Conservation (phyloP, 2,888 invertebrate genomes). For the Marronus borbonicus region DNA sequence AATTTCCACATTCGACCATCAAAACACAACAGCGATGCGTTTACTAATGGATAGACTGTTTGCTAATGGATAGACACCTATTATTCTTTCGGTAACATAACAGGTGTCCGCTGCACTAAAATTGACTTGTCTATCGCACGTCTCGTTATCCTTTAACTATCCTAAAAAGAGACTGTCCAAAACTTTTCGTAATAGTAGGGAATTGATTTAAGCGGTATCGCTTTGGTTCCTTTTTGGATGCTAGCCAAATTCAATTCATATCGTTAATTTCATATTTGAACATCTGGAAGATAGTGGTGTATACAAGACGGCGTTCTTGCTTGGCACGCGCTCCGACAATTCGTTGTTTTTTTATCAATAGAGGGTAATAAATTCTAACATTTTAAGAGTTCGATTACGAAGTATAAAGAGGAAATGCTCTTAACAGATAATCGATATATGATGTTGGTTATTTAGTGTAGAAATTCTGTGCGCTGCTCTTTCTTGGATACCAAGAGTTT, state of each 20-base stretch:
- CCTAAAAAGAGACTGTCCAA: no score
- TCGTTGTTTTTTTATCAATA: constrained; percentile 9
- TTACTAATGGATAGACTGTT: no score
- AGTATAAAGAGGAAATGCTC: background rate
- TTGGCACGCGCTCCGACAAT: background rate
- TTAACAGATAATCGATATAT: constrained; percentile 1
- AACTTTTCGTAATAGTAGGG: no score
- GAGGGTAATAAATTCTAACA: background rate
- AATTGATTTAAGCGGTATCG: background rate
- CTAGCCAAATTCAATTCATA: constrained; percentile 7
- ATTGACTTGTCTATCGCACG: background rate
- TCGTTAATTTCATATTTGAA: constrained; percentile 1
- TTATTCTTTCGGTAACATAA: no score
- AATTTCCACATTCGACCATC: no score
- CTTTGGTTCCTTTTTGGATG: background rate
- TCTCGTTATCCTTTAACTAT: background rate
- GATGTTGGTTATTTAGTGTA: no score
- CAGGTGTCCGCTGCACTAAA: no score
- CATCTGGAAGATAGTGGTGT: constrained; percentile 8
- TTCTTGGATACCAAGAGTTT: no score
- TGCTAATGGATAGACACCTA: no score
- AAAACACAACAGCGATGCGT: no score
- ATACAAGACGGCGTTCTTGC: constrained; percentile 1
- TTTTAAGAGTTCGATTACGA: constrained; percentile 4
- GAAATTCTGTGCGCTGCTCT: no score